Conservation (phyloP, 2,113 vertebrate species). For the Brachyhypopomus gauderio region DNA sequence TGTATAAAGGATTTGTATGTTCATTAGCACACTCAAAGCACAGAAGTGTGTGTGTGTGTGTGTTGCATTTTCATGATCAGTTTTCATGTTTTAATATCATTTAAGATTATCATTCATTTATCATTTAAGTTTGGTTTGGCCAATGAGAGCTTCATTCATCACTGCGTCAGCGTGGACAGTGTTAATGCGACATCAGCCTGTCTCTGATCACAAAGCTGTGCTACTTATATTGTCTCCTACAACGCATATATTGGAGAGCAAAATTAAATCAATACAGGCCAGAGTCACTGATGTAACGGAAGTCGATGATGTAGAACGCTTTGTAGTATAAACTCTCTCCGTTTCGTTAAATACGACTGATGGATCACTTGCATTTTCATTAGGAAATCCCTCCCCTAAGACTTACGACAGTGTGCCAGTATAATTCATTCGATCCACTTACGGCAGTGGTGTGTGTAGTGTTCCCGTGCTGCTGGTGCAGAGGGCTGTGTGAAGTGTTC, state of each 20-base stretch:
- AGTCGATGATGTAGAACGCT: neutral
- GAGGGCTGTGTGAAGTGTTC: constrained; percentile 20
- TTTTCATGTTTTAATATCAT: neutral
- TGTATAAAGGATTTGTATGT: no score
- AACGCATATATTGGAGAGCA: neutral
- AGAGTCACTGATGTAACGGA: neutral
- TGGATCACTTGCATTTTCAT: neutral
- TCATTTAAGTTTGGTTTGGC: neutral
- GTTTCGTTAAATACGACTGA: neutral
- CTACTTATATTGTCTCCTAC: neutral
- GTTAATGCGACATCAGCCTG: neutral
- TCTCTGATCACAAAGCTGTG: neutral
- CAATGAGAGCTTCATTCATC: neutral
- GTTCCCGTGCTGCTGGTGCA: constrained; percentile 7
- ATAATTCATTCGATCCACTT: neutral
- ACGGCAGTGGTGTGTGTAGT: neutral
- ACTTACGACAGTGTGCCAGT: neutral
- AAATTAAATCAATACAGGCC: neutral
- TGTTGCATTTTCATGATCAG: neutral
- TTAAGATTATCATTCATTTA: no score
- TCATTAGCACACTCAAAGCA: no score
- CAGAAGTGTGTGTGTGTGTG: neutral
- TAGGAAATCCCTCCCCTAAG: neutral
- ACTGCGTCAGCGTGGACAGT: neutral
- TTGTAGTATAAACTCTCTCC: neutral